These are phyloP conservation scores for Glandiceps talaboti DNA, from an alignment of 53 echinoderm and acorn worm species.

Conservation along the genomic window DNA sequence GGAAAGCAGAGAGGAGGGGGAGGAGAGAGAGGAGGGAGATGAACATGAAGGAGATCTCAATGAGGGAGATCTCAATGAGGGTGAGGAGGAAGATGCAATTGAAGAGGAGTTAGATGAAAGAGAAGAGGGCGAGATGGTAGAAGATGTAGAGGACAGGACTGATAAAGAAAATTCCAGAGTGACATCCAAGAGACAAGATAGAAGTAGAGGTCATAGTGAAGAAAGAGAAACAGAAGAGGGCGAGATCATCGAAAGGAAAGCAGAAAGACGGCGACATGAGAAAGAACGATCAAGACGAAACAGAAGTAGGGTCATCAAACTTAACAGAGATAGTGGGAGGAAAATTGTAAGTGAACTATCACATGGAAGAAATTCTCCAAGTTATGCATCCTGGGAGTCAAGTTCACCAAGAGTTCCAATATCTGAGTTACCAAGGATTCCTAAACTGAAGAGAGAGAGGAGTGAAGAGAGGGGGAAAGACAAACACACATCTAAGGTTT, in stretches of 20 bases:
- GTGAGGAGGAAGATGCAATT: background rate
- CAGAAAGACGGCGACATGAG: background rate
- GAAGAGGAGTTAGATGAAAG: slow-evolving; percentile 35
- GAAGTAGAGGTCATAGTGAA: background rate
- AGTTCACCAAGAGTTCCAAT: background rate
- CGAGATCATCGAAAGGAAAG: background rate
- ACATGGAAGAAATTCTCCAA: background rate
- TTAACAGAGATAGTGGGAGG: background rate
- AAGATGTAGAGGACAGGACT: slow-evolving; percentile 8
- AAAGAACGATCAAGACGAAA: slow-evolving; percentile 6
- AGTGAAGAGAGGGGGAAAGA: background rate
- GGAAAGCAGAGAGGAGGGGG: slow-evolving; percentile 1
- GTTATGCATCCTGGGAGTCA: background rate
- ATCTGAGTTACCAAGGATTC: background rate
- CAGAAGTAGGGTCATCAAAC: background rate
- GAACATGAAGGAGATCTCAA: slow-evolving; percentile 58
- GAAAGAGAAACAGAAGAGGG: background rate
- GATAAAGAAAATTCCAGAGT: background rate
- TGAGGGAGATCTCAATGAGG: slow-evolving; percentile 4
- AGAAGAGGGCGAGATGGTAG: slow-evolving; percentile 33
- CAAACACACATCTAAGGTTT: background rate
- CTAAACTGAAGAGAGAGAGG: background rate
- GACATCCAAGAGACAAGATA: background rate
- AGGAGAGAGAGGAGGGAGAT: slow-evolving; percentile 9
- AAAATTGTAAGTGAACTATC: background rate